Base-by-base conservation (phyloP, 2,113 vertebrate genomes). In the Malaclemys terrapin region DNA sequence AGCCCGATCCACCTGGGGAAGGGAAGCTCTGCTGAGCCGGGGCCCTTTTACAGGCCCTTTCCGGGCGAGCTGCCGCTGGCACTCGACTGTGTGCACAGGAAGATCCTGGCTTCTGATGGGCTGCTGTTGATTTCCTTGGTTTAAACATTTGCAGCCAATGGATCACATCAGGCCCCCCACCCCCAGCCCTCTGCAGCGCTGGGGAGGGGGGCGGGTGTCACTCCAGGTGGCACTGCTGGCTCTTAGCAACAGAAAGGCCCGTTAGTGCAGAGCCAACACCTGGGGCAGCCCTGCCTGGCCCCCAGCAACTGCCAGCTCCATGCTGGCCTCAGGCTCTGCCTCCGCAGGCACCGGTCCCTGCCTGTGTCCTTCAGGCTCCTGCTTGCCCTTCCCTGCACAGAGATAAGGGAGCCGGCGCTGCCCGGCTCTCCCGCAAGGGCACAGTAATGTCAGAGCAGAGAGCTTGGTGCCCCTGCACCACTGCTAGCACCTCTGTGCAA, bases 351-450 rank as follows among this genome's bases (percentile, higher is more conserved):
- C 69, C 42, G 2, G 38, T 12, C 35, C 35, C 35, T 38, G 19
- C 35, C 35, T 20, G 65, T 14, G 22, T 25, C 42, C 75, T 78
- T 47, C 75, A 45, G n/a, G 65, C 42, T 47, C 20, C 75, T 59
- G 59, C 42, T 79, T 35, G 22, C 53, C 75, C 56, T 47, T 56
- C 29, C 42, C 69, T 80, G 19, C 0, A 0, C 1, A 10, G 72
- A 53, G 96, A 97, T 96, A 95, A 94, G 90, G 9, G 85, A 95
- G 83, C 87, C 94, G 96, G 94, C 85, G 88, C 0, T 0, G 62
- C 90, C 87, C 54, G 4, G 87, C 82, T 78, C 22, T 38, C 42
- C 80, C 45, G 3, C n/a, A 22, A 2, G 81, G 1, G 6, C 7
- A 5, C 2, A 4, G 75, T 2, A 1, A 8, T 27, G 38, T 59